A percentile compares a stretch with the other conserved stretches of the same genome.
These are phyloP conservation scores for Pipra filicauda DNA, from an alignment of 2,113 vertebrate species.

Conservation along the genomic window DNA sequence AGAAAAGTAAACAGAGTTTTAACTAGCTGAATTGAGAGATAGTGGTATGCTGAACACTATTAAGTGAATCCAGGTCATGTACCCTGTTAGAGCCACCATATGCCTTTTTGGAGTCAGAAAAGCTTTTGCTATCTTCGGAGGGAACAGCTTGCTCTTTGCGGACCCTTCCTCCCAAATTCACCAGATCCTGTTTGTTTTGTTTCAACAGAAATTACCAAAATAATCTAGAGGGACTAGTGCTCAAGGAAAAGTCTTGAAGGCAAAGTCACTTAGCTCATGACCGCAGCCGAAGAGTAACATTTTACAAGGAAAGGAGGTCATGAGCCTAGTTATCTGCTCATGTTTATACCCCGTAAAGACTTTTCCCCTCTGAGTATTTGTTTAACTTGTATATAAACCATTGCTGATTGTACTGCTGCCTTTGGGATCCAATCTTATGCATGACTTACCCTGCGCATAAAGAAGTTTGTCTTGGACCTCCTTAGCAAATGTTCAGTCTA, in stretches of 20 bases:
- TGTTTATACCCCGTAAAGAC: constrained; percentile 2
- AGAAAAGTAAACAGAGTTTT: not conserved
- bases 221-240: not conserved
- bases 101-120: not conserved
- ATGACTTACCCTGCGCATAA: constrained; percentile 41
- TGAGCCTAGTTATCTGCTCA: constrained; percentile 7
- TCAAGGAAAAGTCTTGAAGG: constrained; percentile 14
- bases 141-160: not conserved
- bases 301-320: constrained; percentile 32
- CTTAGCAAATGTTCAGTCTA: constrained; percentile 43
- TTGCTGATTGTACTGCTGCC: constrained; percentile 33
- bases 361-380: constrained; percentile 9
- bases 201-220: not conserved
- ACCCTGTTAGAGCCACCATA: not conserved
- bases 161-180: not conserved
- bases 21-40: not conserved
- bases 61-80: not conserved
- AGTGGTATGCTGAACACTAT: not conserved
- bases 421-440: constrained; percentile 60
- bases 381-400: constrained; percentile 50
- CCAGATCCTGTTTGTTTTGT: not conserved
- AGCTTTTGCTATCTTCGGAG: not conserved
- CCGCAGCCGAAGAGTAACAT: not conserved
- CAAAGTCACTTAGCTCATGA: constrained; percentile 2
- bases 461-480: constrained; percentile 58